A percentile compares a stretch with the other conserved stretches of the same genome.
Evolutionary conservation across 2,888 invertebrate genomes (phyloP).

Genomic region (Lasioglossum leucozonium): DNA sequence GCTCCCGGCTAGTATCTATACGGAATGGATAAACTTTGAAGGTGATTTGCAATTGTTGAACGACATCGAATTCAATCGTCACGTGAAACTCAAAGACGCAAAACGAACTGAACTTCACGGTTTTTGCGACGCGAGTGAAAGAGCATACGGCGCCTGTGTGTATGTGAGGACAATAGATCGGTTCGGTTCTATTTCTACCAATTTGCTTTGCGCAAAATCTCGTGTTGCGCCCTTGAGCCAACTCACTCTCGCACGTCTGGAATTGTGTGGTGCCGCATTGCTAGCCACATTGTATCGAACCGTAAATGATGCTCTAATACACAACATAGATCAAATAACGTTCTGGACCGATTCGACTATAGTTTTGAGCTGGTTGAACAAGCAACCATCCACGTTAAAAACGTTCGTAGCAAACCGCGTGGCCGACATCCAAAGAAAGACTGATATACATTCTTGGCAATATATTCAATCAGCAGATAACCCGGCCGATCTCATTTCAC

Average conservation of each 20-base stretch:
- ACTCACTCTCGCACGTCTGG: neutral
- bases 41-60: no score
- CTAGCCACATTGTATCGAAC: no score
- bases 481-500: conserved; percentile 3
- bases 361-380: conserved; percentile 7
- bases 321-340: no score
- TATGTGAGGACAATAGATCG: neutral
- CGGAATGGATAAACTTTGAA: neutral
- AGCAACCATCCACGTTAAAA: neutral
- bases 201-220: no score
- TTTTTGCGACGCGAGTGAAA: conserved; percentile 13
- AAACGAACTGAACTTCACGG: neutral
- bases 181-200: no score
- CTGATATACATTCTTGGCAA: neutral
- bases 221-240: no score
- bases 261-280: no score
- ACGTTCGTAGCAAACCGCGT: neutral
- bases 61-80: no score
- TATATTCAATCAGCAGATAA: neutral
- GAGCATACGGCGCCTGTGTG: conserved; percentile 12
- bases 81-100: no score
- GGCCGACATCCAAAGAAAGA: neutral
- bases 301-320: no score
- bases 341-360: conserved; percentile 18
- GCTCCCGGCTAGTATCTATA: neutral